Evolutionary conservation across 2,888 invertebrate species (phyloP).

Genomic region (Cyaniris semiargus): DNA sequence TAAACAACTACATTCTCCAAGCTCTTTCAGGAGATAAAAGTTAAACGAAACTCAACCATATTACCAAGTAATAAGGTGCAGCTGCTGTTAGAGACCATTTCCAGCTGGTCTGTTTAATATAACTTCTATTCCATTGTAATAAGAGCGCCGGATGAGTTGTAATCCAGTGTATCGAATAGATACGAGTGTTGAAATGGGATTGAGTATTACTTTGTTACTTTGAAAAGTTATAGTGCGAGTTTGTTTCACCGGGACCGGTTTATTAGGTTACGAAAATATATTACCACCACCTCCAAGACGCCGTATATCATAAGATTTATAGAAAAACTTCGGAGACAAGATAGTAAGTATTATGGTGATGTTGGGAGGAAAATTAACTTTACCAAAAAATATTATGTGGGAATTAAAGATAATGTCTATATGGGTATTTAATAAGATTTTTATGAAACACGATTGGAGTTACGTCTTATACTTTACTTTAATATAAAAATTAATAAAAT

Average conservation of each 20-base stretch:
- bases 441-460: too few relatives aligned
- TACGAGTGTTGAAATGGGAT: conserved; percentile 31
- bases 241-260: conserved; percentile 27
- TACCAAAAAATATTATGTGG: too few relatives aligned
- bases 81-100: not conserved
- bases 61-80: not conserved
- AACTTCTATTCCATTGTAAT: conserved; percentile 30
- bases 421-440: too few relatives aligned
- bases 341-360: not conserved
- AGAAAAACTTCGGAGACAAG: not conserved
- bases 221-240: conserved; percentile 29
- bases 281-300: conserved; percentile 1
- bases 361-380: not conserved
- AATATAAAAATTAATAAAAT: too few relatives aligned
- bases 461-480: too few relatives aligned
- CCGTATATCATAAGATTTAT: conserved; percentile 23
- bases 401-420: too few relatives aligned
- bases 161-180: conserved; percentile 29
- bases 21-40: not conserved
- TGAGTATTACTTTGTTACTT: conserved; percentile 32
- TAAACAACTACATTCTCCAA: conserved; percentile 22
- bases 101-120: not conserved
- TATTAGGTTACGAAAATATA: conserved; percentile 28
- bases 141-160: conserved; percentile 26
- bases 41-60: not conserved